A percentile compares a stretch with the other conserved stretches of the same genome.
These are phyloP conservation scores for Misgurnus anguillicaudatus DNA, from an alignment of 2,113 vertebrate species.

Conservation along the genomic window DNA sequence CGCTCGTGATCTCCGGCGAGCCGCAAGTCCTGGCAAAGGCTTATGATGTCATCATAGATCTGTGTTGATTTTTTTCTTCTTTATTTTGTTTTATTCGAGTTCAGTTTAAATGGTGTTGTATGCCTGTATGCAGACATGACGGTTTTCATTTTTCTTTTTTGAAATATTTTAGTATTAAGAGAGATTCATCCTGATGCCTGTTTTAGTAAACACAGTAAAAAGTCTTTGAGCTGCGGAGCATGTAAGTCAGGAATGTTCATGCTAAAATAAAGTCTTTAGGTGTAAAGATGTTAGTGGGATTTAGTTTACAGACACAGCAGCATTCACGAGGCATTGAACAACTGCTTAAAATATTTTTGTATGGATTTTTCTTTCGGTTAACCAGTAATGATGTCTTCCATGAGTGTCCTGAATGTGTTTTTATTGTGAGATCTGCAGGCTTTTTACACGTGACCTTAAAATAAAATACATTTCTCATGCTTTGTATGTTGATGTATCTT, in stretches of 20 bases:
- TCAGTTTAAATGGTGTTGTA: background rate
- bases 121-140: too few relatives aligned
- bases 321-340: background rate
- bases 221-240: too few relatives aligned
- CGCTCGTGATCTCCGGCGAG: conserved; percentile 91
- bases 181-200: too few relatives aligned
- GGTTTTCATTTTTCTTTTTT: too few relatives aligned
- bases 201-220: too few relatives aligned
- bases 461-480: conserved; percentile 5
- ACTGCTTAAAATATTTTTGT: conserved; percentile 11
- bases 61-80: background rate
- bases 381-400: conserved; percentile 14
- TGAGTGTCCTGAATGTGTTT: conserved; percentile 15
- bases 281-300: background rate
- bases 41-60: background rate
- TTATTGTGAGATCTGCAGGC: conserved; percentile 19
- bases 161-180: too few relatives aligned
- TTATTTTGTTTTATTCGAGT: background rate
- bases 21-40: conserved; percentile 84
- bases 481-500: too few relatives aligned
- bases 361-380: conserved; percentile 4
- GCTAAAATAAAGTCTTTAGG: too few relatives aligned
- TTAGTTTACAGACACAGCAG: background rate
- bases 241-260: too few relatives aligned
- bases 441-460: conserved; percentile 25